Base-by-base conservation (phyloP, 2,797 vertebrate genomes). In the Sebastes steindachneri region DNA sequence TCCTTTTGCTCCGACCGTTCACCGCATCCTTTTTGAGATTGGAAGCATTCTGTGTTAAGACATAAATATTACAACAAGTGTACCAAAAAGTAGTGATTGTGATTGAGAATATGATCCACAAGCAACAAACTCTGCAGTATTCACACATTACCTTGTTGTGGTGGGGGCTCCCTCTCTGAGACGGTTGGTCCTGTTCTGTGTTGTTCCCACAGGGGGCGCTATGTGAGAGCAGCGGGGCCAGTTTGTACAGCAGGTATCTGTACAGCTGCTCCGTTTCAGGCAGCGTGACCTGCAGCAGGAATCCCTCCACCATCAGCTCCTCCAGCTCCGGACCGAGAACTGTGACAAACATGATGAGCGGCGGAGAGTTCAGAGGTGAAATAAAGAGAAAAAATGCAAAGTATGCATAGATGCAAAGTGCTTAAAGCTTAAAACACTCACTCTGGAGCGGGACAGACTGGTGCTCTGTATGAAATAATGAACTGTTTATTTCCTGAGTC, bases 181-280 rank as follows among this genome's bases (percentile, higher is more conserved):
- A 88, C 33, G 45, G 81, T 74, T 89, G 92, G 68, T 98, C 97
- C 73, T 84, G 86, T 10, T 95, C 89, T 6, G 89, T 4, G 68
- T 94, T 91, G 6, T 82, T 86, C 12, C 93, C 84, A 64, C 95
- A 89, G 64, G 91, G 92, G 68, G 93, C 75, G 75, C 95, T 95
- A 0, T 86, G 63, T 0, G 93, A 86, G 19, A 85, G 79, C 26
- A 45, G 74, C 1, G 96, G 92, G 29, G 88, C 95, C 75, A 96
- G 96, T 87, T 96, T 96, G 4, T 94, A 95, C 85, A 98, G 95
- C 69, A 99, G 88, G 59, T 95, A 96, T 90, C 96, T 96, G 90
- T 99, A 98, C 72, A 99, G 95, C 91, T 98, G 97, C 93, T 99
- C 97, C 0, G 97, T 97, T 93, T 99, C 99, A 0, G 98, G 98